These are phyloP conservation scores for Syritta pipiens DNA, from an alignment of 2,888 invertebrate species.

Conservation along the genomic window DNA sequence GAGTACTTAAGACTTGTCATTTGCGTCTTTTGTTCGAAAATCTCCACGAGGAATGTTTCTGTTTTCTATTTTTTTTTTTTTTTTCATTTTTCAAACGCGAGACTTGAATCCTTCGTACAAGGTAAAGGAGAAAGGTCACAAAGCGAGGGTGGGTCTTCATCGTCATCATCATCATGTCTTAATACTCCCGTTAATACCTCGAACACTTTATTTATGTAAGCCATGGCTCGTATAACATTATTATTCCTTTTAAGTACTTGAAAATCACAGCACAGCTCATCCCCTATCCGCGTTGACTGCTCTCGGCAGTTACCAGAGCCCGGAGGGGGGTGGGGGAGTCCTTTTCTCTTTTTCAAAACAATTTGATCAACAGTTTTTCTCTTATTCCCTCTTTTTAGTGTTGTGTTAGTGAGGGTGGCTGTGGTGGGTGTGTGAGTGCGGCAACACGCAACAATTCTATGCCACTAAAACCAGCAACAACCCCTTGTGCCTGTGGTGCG, in stretches of 20 bases:
- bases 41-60: slow-evolving; percentile 18
- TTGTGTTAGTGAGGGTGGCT: not conserved
- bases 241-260: slow-evolving; percentile 69
- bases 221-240: slow-evolving; percentile 67
- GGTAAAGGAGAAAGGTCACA: slow-evolving; percentile 23
- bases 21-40: slow-evolving; percentile 54
- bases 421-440: slow-evolving; percentile 35
- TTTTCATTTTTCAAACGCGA: not conserved
- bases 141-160: not conserved
- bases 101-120: slow-evolving; percentile 19
- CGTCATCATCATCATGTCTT: slow-evolving; percentile 54
- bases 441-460: slow-evolving; percentile 68
- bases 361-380: slow-evolving; percentile 63
- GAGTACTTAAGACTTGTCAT: slow-evolving; percentile 45
- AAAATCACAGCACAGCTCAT: slow-evolving; percentile 68
- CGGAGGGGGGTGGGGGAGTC: too few species aligned
- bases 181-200: slow-evolving; percentile 63
- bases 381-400: slow-evolving; percentile 3
- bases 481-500: slow-evolving; percentile 43
- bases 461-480: slow-evolving; percentile 42
- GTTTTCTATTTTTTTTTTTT: not conserved
- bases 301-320: too few species aligned
- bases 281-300: slow-evolving; percentile 18
- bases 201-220: slow-evolving; percentile 64
- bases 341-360: slow-evolving; percentile 27